Evolutionary conservation across 2,113 vertebrate genomes (phyloP), one percentile per base, ranked within the genome.

Genomic region (Struthio camelus): DNA sequence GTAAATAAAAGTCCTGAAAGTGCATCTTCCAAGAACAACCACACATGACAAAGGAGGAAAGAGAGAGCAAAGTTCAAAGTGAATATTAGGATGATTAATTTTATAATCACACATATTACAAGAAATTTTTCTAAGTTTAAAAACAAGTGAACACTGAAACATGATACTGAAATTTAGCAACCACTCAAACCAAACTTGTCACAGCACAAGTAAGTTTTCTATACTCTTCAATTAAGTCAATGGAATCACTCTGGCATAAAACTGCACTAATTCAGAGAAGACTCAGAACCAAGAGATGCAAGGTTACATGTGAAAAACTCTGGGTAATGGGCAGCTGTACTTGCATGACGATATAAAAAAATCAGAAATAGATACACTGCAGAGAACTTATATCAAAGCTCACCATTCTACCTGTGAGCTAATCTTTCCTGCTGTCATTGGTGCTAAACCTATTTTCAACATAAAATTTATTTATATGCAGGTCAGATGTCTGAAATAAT

Each of bases 221-320:
- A 10, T 36, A 16, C 23, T 78, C 80, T 40, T 82, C 27, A 93
- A 32, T 27, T 28, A 51, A 62, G 50, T 67, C 75, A 90, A 86
- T 67, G 69, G 69, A 90, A 17, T 67, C 72, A 19, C 59, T 80
- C 34, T 78, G 40, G 36, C 80, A 92, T 75, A 71, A 93, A 86
- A 22, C 18, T 46, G 30, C 50, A 75, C 59, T 30, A 80, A 78
- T 71, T 86, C 64, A 78, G 69, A 36, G 10, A 50, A 58, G 77
- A 15, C 24, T 88, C 67, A 83, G 44, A 67, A 69, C 40, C 91
- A 58, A 89, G 77, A 67, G 54, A 67, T 25, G 22, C 78, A 86
- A 81, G 72, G 36, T 78, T 75, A 66, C 53, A 51, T 64, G 86
- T 64, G 77, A 92, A 94, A 97, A 94, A 92, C 34, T 59, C 56